Percentiles rank a stretch among this genome's conserved stretches.
Evolutionary conservation across 2,888 invertebrate species (phyloP).

Genomic region (Metellina segmentata): DNA sequence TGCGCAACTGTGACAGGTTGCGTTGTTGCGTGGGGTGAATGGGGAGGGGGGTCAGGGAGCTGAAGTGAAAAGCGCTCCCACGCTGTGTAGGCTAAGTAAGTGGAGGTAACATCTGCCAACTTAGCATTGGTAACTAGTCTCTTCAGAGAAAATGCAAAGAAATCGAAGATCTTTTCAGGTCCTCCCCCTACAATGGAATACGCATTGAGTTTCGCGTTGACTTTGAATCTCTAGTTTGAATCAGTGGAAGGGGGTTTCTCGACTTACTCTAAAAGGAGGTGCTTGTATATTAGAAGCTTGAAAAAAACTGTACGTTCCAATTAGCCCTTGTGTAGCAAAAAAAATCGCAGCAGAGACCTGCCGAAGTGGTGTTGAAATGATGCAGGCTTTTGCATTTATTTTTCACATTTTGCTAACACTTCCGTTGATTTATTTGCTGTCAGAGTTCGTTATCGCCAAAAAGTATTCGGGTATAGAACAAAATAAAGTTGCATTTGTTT

Average conservation of each 20-base stretch:
- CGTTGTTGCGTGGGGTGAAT: slow-evolving; percentile 12
- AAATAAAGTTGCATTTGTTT: too few species aligned
- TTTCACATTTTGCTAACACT: too few species aligned
- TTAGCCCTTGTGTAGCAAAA: too few species aligned
- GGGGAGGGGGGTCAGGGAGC: slow-evolving; percentile 14
- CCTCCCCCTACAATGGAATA: slow-evolving; percentile 43
- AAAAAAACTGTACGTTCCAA: too few species aligned
- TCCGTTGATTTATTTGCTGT: too few species aligned
- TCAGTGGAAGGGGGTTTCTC: neutral
- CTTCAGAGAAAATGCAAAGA: slow-evolving; percentile 48
- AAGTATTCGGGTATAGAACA: too few species aligned
- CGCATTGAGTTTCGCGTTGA: slow-evolving; percentile 14
- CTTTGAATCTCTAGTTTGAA: neutral
- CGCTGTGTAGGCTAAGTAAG: slow-evolving; percentile 65
- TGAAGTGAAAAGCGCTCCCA: slow-evolving; percentile 69
- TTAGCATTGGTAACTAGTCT: slow-evolving; percentile 60
- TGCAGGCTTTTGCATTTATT: too few species aligned
- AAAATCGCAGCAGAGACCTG: too few species aligned
- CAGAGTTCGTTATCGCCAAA: too few species aligned
- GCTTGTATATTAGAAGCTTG: too few species aligned
- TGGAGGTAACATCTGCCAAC: slow-evolving; percentile 68
- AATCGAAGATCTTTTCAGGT: slow-evolving; percentile 25
- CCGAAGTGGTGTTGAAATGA: too few species aligned
- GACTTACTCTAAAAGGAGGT: neutral
- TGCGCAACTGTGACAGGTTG: slow-evolving; percentile 76